Evolutionary conservation across 2,888 invertebrate genomes (phyloP).

Genomic region (Rhyacophila evoluta): DNA sequence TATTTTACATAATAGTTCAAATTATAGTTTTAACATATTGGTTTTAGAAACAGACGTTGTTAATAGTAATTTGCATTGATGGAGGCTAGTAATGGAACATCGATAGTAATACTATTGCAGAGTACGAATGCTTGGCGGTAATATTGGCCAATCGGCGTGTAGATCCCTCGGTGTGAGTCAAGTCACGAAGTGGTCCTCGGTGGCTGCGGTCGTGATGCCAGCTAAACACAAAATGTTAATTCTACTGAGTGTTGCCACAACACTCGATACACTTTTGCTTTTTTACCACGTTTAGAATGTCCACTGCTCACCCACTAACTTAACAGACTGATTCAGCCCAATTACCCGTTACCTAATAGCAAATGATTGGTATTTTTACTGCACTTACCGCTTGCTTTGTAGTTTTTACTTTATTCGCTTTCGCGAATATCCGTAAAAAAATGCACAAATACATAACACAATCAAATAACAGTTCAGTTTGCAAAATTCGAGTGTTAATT

Average conservation of each 20-base stretch:
- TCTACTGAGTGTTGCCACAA: not conserved
- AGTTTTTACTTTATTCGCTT: not conserved
- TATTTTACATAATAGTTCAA: too few relatives aligned
- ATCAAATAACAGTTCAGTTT: too few relatives aligned
- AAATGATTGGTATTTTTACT: not conserved
- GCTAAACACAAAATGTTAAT: not conserved
- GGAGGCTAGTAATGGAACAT: not conserved
- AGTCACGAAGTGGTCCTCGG: constrained; percentile 17
- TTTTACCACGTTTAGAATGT: constrained; percentile 17
- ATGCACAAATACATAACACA: too few relatives aligned
- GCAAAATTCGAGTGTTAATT: too few relatives aligned
- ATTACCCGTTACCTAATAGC: not conserved
- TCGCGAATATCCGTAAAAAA: too few relatives aligned
- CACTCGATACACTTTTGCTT: constrained; percentile 6
- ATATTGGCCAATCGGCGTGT: not conserved
- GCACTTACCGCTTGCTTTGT: not conserved
- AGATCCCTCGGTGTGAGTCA: not conserved
- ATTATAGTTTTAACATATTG: too few relatives aligned
- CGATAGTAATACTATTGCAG: not conserved
- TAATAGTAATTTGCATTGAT: not conserved
- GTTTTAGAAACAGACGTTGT: too few relatives aligned
- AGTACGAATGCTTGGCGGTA: not conserved
- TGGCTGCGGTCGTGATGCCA: constrained; percentile 12
- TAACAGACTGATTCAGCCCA: not conserved
- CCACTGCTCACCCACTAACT: not conserved